Conservation (phyloP, 2,797 vertebrate species). For the Squalus acanthias region DNA sequence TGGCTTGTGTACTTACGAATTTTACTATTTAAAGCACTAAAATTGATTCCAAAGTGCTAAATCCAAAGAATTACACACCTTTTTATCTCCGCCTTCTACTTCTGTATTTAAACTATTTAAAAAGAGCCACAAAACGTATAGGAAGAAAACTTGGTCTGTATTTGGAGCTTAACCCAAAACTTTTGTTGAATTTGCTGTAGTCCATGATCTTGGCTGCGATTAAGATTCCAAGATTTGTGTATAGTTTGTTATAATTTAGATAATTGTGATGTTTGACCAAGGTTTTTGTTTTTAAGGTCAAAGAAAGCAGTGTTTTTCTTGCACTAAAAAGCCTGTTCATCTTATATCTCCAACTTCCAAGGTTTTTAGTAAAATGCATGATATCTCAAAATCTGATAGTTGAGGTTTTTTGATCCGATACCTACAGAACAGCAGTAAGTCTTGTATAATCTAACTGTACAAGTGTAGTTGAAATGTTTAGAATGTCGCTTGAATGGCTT, state of each 20-base stretch:
- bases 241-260: conserved; percentile 33
- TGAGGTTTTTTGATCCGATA: not conserved
- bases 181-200: conserved; percentile 2
- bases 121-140: not conserved
- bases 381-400: not conserved
- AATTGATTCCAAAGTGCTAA: conserved; percentile 22
- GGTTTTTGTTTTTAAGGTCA: conserved; percentile 21
- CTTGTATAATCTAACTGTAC: conserved; percentile 26
- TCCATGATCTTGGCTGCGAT: not conserved
- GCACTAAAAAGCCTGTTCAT: conserved; percentile 20
- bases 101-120: conserved; percentile 32
- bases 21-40: conserved; percentile 15
- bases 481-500: conserved; percentile 32
- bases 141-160: not conserved
- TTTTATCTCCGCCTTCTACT: not conserved
- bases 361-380: not conserved
- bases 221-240: conserved; percentile 26
- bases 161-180: conserved; percentile 22
- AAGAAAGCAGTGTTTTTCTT: conserved; percentile 26
- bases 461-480: conserved; percentile 32
- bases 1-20: not conserved
- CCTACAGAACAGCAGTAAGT: not conserved
- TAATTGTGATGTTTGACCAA: not conserved
- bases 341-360: not conserved
- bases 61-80: conserved; percentile 26